A percentile compares a stretch with the other conserved stretches of the same genome.
Conservation (phyloP, 2,113 vertebrate species). For the human region DNA sequence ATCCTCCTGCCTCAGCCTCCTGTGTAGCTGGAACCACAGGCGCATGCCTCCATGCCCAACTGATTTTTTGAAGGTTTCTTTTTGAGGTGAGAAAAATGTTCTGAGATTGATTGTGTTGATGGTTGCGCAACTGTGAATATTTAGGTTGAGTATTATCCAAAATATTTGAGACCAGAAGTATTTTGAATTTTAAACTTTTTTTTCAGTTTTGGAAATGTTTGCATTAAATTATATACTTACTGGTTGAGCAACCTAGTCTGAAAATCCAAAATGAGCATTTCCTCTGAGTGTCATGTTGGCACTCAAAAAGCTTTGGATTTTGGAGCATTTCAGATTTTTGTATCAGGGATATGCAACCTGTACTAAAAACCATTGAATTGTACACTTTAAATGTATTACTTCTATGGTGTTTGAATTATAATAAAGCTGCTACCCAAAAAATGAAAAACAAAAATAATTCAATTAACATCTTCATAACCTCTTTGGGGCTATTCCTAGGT, state of each 20-base stretch:
- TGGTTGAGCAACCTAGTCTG: not conserved
- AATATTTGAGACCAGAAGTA: not conserved
- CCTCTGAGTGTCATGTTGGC: not conserved
- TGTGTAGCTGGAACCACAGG: no score
- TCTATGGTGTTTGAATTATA: not conserved
- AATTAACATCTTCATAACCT: not conserved
- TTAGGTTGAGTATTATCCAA: not conserved
- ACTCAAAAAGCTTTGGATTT: not conserved
- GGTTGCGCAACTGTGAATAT: not conserved
- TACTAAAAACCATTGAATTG: not conserved
- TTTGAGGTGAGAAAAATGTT: not conserved
- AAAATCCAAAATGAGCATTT: not conserved
- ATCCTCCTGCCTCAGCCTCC: no score
- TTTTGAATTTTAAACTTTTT: not conserved
- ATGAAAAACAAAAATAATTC: not conserved
- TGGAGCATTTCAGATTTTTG: not conserved
- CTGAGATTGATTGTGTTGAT: constrained; percentile 17
- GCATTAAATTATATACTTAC: not conserved
- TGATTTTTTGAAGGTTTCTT: not conserved
- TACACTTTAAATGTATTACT: not conserved
- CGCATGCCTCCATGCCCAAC: no score
- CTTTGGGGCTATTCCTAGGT: not conserved
- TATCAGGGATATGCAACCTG: not conserved
- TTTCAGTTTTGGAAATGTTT: not conserved
- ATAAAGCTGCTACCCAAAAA: constrained; percentile 21